Conservation (phyloP, 2,113 vertebrate genomes). For the Periophthalmodon schlosseri region DNA sequence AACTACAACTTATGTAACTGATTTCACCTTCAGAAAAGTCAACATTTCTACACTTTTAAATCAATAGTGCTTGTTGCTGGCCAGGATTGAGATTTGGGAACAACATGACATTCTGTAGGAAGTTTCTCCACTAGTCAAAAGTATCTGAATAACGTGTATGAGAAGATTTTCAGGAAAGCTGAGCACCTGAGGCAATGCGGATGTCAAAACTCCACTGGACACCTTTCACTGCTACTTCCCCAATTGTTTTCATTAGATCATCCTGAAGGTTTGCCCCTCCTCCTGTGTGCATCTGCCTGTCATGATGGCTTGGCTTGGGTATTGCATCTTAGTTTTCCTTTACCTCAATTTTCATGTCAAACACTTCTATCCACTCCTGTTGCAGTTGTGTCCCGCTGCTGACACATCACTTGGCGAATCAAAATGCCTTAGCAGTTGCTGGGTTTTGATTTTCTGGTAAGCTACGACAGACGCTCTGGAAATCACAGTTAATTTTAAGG, state of each 20-base stretch:
- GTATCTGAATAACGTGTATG: neutral
- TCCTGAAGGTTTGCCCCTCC: neutral
- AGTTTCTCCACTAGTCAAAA: neutral
- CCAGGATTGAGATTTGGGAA: neutral
- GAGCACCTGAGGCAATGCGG: neutral
- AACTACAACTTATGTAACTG: neutral
- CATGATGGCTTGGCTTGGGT: slow-evolving; percentile 1
- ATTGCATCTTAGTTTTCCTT: slow-evolving; percentile 6
- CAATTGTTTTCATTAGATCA: neutral
- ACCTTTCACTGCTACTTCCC: neutral
- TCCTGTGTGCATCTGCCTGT: neutral
- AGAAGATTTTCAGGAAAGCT: neutral
- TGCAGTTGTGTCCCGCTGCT: neutral
- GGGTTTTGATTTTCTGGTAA: slow-evolving; percentile 10
- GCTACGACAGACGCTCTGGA: neutral
- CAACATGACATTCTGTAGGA: neutral
- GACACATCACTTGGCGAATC: slow-evolving; percentile 3
- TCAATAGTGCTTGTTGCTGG: neutral
- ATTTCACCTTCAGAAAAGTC: neutral
- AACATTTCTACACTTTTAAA: neutral
- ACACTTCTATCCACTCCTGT: neutral
- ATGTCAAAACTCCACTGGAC: neutral
- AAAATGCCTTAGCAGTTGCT: slow-evolving; percentile 4
- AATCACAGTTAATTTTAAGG: slow-evolving; percentile 4
- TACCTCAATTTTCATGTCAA: neutral